phyloP scores from a whole-genome alignment of 2,888 invertebrate genomes.

The Callosobruchus maculatus region DNA sequence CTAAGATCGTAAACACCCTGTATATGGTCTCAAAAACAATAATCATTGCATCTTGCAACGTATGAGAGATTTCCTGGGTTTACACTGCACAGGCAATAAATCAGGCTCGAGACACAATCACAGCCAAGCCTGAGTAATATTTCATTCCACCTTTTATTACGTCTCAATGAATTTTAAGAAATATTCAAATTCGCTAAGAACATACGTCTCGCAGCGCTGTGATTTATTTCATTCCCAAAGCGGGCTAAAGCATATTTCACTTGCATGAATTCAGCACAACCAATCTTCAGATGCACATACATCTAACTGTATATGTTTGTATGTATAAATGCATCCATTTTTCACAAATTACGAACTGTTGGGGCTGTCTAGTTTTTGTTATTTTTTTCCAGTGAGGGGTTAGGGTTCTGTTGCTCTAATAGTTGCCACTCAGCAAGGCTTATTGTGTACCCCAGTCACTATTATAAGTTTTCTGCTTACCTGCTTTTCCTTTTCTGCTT shows the following conservation, averaged over 20 bases:
- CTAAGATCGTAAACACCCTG: no score
- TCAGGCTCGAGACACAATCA: neutral
- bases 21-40: no score
- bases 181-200: neutral
- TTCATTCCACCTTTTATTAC: neutral
- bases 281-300: neutral
- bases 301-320: neutral
- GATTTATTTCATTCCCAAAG: neutral
- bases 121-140: neutral
- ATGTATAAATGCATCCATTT: neutral
- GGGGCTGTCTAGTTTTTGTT: no score
- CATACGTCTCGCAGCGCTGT: neutral
- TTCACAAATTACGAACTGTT: no score
- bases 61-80: neutral
- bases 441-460: no score
- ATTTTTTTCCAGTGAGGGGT: no score
- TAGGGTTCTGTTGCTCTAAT: no score
- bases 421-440: no score
- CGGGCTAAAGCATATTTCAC: neutral
- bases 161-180: neutral
- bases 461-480: no score
- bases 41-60: neutral
- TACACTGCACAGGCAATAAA: neutral
- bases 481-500: no score
- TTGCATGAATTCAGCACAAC: neutral